Conservation (phyloP, 2,797 vertebrate species). For the Centropyge bicolor region DNA sequence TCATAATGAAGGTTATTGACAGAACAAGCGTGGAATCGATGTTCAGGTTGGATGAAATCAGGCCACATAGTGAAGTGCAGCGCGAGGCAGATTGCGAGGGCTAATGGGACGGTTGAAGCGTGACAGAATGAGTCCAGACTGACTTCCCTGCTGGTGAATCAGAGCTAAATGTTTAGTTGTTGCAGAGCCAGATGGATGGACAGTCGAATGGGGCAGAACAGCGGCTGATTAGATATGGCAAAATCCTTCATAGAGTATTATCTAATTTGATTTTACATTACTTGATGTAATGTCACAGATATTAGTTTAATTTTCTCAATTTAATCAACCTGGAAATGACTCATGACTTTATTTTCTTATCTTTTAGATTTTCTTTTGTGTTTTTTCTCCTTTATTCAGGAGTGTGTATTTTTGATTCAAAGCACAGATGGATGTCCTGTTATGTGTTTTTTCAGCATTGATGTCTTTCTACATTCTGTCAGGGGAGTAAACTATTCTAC, state of each 20-base stretch:
- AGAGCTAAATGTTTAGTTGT: slow-evolving; percentile 35
- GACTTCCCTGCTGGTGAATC: slow-evolving; percentile 57
- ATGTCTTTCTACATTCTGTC: neutral
- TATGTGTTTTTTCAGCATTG: neutral
- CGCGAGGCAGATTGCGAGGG: slow-evolving; percentile 32
- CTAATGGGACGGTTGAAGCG: slow-evolving; percentile 34
- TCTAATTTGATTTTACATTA: neutral
- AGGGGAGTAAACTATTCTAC: neutral
- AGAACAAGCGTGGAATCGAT: neutral
- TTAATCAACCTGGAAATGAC: neutral
- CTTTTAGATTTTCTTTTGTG: neutral
- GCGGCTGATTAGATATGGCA: neutral
- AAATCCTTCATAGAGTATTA: neutral
- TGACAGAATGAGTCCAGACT: slow-evolving; percentile 57
- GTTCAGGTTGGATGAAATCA: slow-evolving; percentile 20
- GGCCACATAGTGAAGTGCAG: slow-evolving; percentile 20
- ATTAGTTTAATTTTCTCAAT: neutral
- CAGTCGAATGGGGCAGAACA: neutral
- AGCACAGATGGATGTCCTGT: neutral
- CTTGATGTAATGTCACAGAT: neutral
- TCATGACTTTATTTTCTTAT: neutral
- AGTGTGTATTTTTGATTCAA: neutral
- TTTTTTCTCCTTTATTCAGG: neutral
- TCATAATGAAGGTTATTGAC: slow-evolving; percentile 22
- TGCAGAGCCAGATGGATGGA: slow-evolving; percentile 35